These are phyloP conservation scores for Dermatophagoides farinae DNA, from an alignment of 1,140 invertebrate genomes.

Conservation along the genomic window DNA sequence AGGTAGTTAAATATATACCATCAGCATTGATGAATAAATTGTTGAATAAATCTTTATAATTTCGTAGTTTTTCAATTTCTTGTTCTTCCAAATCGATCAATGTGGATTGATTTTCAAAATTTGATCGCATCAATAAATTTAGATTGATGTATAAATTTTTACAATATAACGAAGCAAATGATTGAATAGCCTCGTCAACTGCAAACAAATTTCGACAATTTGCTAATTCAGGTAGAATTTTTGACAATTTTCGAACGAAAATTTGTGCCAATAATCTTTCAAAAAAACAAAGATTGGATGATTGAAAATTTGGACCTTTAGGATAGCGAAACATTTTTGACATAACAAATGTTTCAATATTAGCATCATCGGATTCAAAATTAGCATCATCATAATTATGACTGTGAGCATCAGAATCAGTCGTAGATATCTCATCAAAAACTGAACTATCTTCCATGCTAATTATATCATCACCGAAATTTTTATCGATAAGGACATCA, in stretches of 20 bases:
- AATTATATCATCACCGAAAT: background rate
- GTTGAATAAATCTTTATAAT: slow-evolving; percentile 23
- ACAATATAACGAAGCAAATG: slow-evolving; percentile 74
- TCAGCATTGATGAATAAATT: slow-evolving; percentile 69
- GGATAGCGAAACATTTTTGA: background rate
- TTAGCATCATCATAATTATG: background rate
- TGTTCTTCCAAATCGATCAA: slow-evolving; percentile 8
- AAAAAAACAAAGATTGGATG: background rate
- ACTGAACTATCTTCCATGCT: background rate
- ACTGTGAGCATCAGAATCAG: background rate
- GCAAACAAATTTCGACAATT: slow-evolving; percentile 50
- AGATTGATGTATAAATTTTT: slow-evolving; percentile 35
- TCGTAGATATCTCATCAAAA: background rate
- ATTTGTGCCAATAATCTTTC: slow-evolving; percentile 22
- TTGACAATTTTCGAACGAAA: slow-evolving; percentile 45
- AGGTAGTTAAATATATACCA: slow-evolving; percentile 74
- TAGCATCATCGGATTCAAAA: too few species aligned
- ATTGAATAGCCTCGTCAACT: slow-evolving; percentile 68
- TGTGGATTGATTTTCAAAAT: background rate
- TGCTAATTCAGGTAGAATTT: slow-evolving; percentile 48
- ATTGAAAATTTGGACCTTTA: background rate
- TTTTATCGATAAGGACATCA: background rate
- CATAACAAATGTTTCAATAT: background rate
- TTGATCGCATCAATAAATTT: background rate
- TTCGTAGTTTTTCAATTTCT: slow-evolving; percentile 3